Evolutionary conservation across 2,113 vertebrate genomes (phyloP).

Genomic region (Sinocyclocheilus rhinocerous): DNA sequence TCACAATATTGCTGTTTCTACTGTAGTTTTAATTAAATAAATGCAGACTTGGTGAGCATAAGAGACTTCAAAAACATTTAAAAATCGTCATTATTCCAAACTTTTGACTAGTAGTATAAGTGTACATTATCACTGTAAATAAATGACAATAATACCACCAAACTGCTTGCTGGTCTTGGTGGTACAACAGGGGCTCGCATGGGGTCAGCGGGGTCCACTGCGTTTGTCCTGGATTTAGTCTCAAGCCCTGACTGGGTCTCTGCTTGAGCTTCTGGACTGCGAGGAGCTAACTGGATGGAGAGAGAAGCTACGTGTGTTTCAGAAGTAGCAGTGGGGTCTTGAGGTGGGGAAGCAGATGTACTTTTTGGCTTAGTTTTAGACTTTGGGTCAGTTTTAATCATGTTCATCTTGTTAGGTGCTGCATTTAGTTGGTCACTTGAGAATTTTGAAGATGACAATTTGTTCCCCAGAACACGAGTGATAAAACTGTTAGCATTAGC

Average conservation of each 20-base stretch:
- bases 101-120: background rate
- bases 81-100: background rate
- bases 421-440: conserved; percentile 71
- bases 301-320: conserved; percentile 80
- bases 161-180: conserved; percentile 68
- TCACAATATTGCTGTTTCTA: background rate
- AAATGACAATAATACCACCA: conserved; percentile 69
- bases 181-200: conserved; percentile 61
- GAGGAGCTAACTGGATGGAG: conserved; percentile 80
- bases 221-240: conserved; percentile 36
- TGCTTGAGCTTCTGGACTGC: conserved; percentile 71
- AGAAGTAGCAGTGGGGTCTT: conserved; percentile 50
- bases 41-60: background rate
- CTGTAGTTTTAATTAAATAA: conserved; percentile 1
- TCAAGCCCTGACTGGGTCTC: conserved; percentile 50
- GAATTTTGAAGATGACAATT: conserved; percentile 85
- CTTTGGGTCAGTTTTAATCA: conserved; percentile 55
- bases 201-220: conserved; percentile 29
- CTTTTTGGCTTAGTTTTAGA: conserved; percentile 59
- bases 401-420: conserved; percentile 41
- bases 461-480: conserved; percentile 78
- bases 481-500: conserved; percentile 62
- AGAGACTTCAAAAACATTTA: background rate
- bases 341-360: conserved; percentile 49
- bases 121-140: conserved; percentile 16